Evolutionary conservation across 1,140 invertebrate genomes (phyloP).

Genomic region (Calephelis virginiensis): DNA sequence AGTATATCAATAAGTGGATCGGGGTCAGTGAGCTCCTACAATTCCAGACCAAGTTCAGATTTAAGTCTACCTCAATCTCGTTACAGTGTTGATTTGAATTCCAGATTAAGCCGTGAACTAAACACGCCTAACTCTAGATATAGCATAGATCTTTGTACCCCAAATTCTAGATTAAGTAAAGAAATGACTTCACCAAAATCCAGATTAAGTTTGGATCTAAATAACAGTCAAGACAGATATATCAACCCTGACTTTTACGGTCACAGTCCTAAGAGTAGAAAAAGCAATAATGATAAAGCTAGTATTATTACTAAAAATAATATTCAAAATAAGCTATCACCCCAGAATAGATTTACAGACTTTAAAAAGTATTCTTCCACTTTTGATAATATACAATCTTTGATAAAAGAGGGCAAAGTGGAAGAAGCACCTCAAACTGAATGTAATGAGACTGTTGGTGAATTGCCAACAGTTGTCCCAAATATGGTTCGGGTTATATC

Average conservation of each 20-base stretch:
- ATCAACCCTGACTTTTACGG: conserved; percentile 75
- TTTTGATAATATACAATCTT: conserved; percentile 88
- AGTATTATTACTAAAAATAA: conserved; percentile 54
- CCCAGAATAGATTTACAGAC: conserved; percentile 79
- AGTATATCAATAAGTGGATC: conserved; percentile 76
- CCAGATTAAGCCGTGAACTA: conserved; percentile 79
- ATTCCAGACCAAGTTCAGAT: conserved; percentile 80
- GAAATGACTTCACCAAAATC: conserved; percentile 80
- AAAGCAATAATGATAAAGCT: conserved; percentile 61
- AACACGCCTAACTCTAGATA: conserved; percentile 81
- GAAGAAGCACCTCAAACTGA: conserved; percentile 67
- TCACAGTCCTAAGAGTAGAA: conserved; percentile 76
- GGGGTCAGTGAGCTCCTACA: conserved; percentile 79
- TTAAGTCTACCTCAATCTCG: conserved; percentile 79
- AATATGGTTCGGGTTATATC: conserved; percentile 84
- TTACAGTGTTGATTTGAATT: conserved; percentile 79
- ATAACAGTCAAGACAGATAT: conserved; percentile 77
- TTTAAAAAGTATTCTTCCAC: conserved; percentile 86
- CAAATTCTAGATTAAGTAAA: conserved; percentile 78
- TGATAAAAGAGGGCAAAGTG: conserved; percentile 84
- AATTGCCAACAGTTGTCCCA: conserved; percentile 78
- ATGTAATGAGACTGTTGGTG: conserved; percentile 76
- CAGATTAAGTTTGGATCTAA: conserved; percentile 79
- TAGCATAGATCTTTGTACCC: conserved; percentile 80
- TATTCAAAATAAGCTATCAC: conserved; percentile 71